Conservation (phyloP, 2,888 invertebrate species). For the Xestoiulus laeticollis region DNA sequence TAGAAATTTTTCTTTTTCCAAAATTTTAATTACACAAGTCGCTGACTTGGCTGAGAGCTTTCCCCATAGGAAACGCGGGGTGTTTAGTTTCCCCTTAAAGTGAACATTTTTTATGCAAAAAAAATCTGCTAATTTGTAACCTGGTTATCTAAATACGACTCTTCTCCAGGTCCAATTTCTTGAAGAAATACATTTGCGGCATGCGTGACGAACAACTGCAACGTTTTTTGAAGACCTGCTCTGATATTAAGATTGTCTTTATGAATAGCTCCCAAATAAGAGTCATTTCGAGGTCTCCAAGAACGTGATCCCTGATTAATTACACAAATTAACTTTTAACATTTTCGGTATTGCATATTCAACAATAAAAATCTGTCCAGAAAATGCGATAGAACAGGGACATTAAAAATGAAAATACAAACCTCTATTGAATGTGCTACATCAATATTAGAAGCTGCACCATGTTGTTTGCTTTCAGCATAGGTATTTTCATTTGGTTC, state of each 20-base stretch:
- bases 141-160: slow-evolving; percentile 83
- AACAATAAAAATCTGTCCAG: too few relatives aligned
- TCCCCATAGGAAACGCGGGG: too few relatives aligned
- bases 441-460: neutral
- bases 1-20: too few relatives aligned
- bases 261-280: slow-evolving; percentile 84
- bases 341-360: too few relatives aligned
- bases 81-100: too few relatives aligned
- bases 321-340: slow-evolving; percentile 51
- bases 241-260: slow-evolving; percentile 79
- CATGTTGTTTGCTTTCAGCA: neutral
- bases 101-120: too few relatives aligned
- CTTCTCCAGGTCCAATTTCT: slow-evolving; percentile 68
- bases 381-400: slow-evolving; percentile 40
- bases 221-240: slow-evolving; percentile 73
- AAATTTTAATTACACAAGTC: too few relatives aligned
- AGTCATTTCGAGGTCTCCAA: slow-evolving; percentile 78
- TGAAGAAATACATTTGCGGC: slow-evolving; percentile 93
- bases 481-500: slow-evolving; percentile 62
- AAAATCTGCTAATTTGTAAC: slow-evolving; percentile 51
- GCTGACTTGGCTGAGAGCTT: too few relatives aligned
- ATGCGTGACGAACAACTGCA: slow-evolving; percentile 92
- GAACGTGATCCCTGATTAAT: slow-evolving; percentile 44
- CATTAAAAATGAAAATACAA: neutral
- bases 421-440: neutral